These are phyloP conservation scores for Tetraneura akinire DNA, from an alignment of 1,140 invertebrate species.

Conservation along the genomic window DNA sequence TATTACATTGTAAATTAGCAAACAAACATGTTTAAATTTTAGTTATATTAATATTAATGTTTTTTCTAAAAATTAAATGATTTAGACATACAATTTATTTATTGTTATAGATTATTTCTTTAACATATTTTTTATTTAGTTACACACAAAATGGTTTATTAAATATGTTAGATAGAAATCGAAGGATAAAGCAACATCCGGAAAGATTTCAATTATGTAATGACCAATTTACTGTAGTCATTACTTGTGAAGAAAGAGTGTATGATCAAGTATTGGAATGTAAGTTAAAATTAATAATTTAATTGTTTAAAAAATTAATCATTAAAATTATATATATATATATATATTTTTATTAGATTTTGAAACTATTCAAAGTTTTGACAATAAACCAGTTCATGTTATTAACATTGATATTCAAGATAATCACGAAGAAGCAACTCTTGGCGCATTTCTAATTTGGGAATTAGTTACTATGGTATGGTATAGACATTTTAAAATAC, in stretches of 20 bases:
- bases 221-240: conserved; percentile 94
- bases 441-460: conserved; percentile 97
- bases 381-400: conserved; percentile 88
- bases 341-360: conserved; percentile 58
- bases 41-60: too few relatives aligned
- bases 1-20: too few relatives aligned
- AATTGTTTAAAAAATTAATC: background rate
- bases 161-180: conserved; percentile 97
- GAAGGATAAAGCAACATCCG: conserved; percentile 90
- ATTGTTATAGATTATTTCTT: conserved; percentile 10
- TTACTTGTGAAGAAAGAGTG: conserved; percentile 97
- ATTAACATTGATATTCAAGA: conserved; percentile 99
- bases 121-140: conserved; percentile 61
- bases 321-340: conserved; percentile 4
- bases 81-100: background rate
- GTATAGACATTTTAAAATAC: background rate
- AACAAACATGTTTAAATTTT: too few relatives aligned
- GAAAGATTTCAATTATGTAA: conserved; percentile 90
- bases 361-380: conserved; percentile 62
- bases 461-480: conserved; percentile 87
- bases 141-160: conserved; percentile 99
- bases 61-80: background rate
- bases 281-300: conserved; percentile 56
- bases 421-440: conserved; percentile 99
- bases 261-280: conserved; percentile 85